Conservation (phyloP, 2,888 invertebrate species). For the Chloroclystis v-ata region DNA sequence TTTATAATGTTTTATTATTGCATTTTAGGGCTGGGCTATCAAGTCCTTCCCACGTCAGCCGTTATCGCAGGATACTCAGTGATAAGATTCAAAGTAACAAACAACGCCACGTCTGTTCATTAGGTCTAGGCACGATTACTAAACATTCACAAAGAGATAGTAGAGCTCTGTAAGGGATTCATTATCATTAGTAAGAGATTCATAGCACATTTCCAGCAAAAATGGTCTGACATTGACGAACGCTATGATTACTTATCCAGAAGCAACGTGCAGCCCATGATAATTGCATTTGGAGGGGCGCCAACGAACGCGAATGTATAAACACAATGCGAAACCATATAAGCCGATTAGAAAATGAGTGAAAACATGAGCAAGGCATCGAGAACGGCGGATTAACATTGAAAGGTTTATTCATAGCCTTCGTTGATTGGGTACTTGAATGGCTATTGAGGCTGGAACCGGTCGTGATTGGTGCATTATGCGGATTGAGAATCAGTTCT, state of each 20-base stretch:
- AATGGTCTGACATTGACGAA: not conserved
- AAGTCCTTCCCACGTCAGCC: constrained; percentile 5
- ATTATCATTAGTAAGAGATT: no score
- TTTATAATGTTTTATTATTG: not conserved
- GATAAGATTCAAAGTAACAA: constrained; percentile 13
- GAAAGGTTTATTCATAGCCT: constrained; percentile 6
- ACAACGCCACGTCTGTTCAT: constrained; percentile 5
- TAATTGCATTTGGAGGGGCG: constrained; percentile 27
- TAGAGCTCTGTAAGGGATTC: no score
- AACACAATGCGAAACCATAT: constrained; percentile 16
- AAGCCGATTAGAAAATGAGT: constrained; percentile 20
- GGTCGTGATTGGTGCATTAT: constrained; percentile 14
- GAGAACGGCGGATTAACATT: constrained; percentile 11
- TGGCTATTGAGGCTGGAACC: constrained; percentile 19
- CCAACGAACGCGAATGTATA: constrained; percentile 24
- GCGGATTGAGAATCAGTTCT: constrained; percentile 7
- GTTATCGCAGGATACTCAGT: constrained; percentile 10
- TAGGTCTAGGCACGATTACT: not conserved
- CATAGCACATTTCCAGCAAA: no score
- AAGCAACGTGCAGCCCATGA: constrained; percentile 23
- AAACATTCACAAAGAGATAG: not conserved
- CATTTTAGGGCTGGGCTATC: constrained; percentile 5
- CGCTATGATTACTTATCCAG: constrained; percentile 21
- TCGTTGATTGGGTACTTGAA: constrained; percentile 10
- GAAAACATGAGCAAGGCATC: constrained; percentile 15